phyloP scores from a whole-genome alignment of 2,113 vertebrate genomes.

The Salvelinus alpinus region DNA sequence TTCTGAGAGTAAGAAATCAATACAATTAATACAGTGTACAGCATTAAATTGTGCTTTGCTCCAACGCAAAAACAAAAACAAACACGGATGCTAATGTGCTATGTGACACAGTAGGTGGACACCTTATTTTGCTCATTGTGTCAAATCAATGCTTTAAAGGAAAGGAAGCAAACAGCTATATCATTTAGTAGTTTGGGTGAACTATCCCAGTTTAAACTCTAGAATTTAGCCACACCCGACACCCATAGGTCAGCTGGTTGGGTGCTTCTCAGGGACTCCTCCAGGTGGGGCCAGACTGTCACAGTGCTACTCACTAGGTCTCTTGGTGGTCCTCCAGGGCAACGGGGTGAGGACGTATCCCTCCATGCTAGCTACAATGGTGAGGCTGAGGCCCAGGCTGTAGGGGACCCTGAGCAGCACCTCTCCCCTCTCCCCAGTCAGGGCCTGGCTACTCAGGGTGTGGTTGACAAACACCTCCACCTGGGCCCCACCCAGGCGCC shows the following conservation, averaged over 20 bases:
- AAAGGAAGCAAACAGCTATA: too few relatives aligned
- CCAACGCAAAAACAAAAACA: neutral
- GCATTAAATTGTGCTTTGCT: constrained; percentile 6
- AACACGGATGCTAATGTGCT: neutral
- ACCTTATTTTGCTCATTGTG: too few relatives aligned
- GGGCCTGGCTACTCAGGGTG: constrained; percentile 77
- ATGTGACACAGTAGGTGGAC: neutral
- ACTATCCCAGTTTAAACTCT: too few relatives aligned
- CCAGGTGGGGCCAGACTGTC: too few relatives aligned
- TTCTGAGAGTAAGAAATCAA: constrained; percentile 26
- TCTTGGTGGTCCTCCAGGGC: constrained; percentile 87
- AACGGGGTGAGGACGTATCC: constrained; percentile 86
- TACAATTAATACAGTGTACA: neutral
- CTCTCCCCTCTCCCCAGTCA: constrained; percentile 77
- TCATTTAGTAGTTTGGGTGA: too few relatives aligned
- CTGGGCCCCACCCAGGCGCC: constrained; percentile 77
- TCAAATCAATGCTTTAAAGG: too few relatives aligned
- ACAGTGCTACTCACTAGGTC: constrained; percentile 81
- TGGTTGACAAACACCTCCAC: constrained; percentile 89
- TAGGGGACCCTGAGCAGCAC: constrained; percentile 83
- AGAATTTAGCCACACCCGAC: too few relatives aligned
- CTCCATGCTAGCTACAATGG: constrained; percentile 82
- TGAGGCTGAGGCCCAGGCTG: constrained; percentile 78
- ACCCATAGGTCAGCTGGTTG: too few relatives aligned
- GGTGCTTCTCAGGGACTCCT: too few relatives aligned